Evolutionary conservation across 2,113 vertebrate genomes (phyloP), one percentile per base, ranked within the genome.

Genomic region (Sinocyclocheilus anshuiensis): DNA sequence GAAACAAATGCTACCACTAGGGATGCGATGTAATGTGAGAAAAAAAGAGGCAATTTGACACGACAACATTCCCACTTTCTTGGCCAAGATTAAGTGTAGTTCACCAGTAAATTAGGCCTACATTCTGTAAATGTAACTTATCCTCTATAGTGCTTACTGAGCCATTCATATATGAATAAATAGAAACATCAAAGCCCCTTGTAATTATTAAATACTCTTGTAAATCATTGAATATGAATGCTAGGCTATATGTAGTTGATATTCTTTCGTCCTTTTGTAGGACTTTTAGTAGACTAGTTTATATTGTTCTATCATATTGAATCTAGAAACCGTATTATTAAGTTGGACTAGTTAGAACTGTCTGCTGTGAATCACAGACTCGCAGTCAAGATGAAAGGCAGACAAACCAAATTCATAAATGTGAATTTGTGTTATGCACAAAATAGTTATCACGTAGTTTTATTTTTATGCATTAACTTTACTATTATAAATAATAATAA

Each of bases 21-120:
- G 22, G 59, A 8, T 42, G 57, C 45, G 77, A 61, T 80, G 77
- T 39, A 42, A 61, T 61, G 36, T 24, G 48, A 78, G 50, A 22
- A 22, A 72, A 71, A n/a, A 29, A 78, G 22, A 80, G 33, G 57
- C 57, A n/a, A 36, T 36, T 57, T 59, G 53, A 79, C 53, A 59
- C 42, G n/a, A 75, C 26, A 57, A 79, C 29, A 79, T 39, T 57
- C 26, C 18, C 15, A 22, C 50, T 18, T 20, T 20, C 29, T 6
- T 55, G 26, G n/a, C 77, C 10, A 63, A 16, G 7, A 55, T 24
- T 39, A 24, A 42, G 29, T 42, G 77, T 42, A 42, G 57, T 24
- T 80, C 55, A 61, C 9, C 77, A n/a, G 29, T 36, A 1, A 42
- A 0, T 39, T 39, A 42, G 42, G 39, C 39, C 6, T 39, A 39